phyloP scores from a whole-genome alignment of 2,113 vertebrate genomes.

The Tympanuchus pallidicinctus region DNA sequence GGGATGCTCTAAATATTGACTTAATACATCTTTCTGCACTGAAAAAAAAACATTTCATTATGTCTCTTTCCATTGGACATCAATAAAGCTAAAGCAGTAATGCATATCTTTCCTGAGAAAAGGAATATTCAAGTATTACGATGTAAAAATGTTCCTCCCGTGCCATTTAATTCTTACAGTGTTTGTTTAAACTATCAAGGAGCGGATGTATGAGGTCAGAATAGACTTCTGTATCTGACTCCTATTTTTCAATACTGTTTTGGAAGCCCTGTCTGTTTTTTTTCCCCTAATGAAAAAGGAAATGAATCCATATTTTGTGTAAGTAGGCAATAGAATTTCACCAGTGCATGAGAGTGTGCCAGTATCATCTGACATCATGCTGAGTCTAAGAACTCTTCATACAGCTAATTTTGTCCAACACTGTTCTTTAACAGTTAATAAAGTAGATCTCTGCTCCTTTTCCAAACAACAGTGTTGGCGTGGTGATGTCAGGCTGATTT shows the following conservation, averaged over 20 bases:
- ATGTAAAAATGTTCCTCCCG: not conserved
- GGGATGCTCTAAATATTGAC: not conserved
- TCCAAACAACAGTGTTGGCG: not conserved
- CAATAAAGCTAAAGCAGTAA: not conserved
- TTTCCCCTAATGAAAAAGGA: accelerated
- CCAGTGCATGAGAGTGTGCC: not conserved
- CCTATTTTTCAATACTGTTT: not conserved
- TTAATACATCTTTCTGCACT: not conserved
- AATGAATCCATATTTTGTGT: not conserved
- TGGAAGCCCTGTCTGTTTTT: not conserved
- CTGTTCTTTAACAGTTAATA: not conserved
- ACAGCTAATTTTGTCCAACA: not conserved
- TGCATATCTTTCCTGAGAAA: not conserved
- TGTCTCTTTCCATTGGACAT: not conserved
- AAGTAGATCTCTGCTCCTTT: not conserved
- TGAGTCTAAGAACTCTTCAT: not conserved
- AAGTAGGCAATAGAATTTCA: not conserved
- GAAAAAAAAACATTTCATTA: not conserved
- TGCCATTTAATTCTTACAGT: not conserved
- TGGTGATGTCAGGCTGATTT: not conserved
- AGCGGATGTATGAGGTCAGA: not conserved
- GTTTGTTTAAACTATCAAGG: not conserved
- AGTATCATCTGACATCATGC: accelerated
- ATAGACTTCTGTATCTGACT: not conserved
- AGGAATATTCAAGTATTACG: not conserved